phyloP scores from a whole-genome alignment of 2,888 invertebrate genomes.

The Cheilosia soror region DNA sequence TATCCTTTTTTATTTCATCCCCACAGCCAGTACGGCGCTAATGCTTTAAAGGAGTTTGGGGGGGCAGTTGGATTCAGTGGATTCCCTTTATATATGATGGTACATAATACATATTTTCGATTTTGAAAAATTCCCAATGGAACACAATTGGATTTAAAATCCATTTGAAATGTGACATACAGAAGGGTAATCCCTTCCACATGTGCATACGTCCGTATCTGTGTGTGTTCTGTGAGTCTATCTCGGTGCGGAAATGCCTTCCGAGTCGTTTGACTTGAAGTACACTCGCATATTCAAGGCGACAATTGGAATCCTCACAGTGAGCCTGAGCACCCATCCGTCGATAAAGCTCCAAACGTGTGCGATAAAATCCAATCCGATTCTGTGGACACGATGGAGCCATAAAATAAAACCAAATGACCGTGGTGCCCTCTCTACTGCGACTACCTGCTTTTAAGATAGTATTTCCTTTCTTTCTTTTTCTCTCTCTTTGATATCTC shows the following conservation, averaged over 20 bases:
- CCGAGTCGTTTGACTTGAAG: constrained; percentile 72
- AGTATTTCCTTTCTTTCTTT: constrained; percentile 22
- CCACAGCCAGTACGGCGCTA: not conserved
- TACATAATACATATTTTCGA: constrained; percentile 27
- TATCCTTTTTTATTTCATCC: constrained; percentile 6
- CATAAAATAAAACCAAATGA: constrained; percentile 66
- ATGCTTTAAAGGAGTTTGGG: constrained; percentile 18
- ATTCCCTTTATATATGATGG: too few species aligned
- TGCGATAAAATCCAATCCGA: constrained; percentile 71
- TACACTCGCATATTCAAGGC: constrained; percentile 42
- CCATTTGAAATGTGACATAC: constrained; percentile 50
- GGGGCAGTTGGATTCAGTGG: not conserved
- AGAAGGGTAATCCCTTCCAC: constrained; percentile 61
- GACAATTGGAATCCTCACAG: constrained; percentile 59
- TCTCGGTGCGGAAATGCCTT: constrained; percentile 61
- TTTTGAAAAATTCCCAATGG: constrained; percentile 65
- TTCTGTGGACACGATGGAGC: constrained; percentile 69
- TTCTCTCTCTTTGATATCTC: constrained; percentile 37
- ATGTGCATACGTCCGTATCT: constrained; percentile 42
- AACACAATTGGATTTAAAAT: constrained; percentile 59
- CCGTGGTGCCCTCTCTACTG: constrained; percentile 21
- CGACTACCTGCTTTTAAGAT: constrained; percentile 14
- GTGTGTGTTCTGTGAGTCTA: constrained; percentile 11
- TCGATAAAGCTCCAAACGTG: constrained; percentile 62
- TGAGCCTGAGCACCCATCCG: constrained; percentile 22